A percentile compares a stretch with the other conserved stretches of the same genome.
These are phyloP conservation scores for Mesochorus sp. DNA, from an alignment of 2,888 invertebrate species.

Conservation along the genomic window DNA sequence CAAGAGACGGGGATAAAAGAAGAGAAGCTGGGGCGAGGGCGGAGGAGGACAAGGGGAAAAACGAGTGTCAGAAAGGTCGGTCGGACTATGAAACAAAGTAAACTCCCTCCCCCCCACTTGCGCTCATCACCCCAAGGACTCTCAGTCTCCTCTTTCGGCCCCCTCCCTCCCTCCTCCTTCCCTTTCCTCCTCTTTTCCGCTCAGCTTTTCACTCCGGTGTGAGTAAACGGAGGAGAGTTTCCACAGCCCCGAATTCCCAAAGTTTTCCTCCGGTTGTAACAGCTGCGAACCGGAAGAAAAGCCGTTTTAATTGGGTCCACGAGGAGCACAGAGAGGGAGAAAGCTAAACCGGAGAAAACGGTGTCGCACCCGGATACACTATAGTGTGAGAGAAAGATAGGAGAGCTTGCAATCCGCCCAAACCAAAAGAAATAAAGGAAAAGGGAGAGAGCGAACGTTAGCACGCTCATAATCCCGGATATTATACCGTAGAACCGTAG, in stretches of 20 bases:
- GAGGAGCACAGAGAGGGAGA: not conserved
- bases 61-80: conserved; percentile 47
- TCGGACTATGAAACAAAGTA: conserved; percentile 24
- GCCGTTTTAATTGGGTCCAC: conserved; percentile 74
- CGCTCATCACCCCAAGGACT: conserved; percentile 63
- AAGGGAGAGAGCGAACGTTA: conserved; percentile 44
- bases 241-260: conserved; percentile 65
- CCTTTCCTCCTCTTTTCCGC: conserved; percentile 13
- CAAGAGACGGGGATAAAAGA: not conserved
- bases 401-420: conserved; percentile 12
- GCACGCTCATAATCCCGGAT: conserved; percentile 64
- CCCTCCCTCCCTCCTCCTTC: conserved; percentile 5
- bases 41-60: conserved; percentile 5
- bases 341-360: conserved; percentile 32
- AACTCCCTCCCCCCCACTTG: conserved; percentile 9
- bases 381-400: conserved; percentile 8
- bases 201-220: conserved; percentile 25
- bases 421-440: not conserved
- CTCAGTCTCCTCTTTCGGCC: conserved; percentile 23
- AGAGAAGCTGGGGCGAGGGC: not conserved
- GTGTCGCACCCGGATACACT: conserved; percentile 32
- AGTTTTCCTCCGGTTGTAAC: conserved; percentile 70
- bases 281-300: conserved; percentile 71
- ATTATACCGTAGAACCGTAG: conserved; percentile 57
- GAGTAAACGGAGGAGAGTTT: conserved; percentile 44